phyloP scores from a whole-genome alignment of 2,888 invertebrate genomes.

The Ceriagrion tenellum region DNA sequence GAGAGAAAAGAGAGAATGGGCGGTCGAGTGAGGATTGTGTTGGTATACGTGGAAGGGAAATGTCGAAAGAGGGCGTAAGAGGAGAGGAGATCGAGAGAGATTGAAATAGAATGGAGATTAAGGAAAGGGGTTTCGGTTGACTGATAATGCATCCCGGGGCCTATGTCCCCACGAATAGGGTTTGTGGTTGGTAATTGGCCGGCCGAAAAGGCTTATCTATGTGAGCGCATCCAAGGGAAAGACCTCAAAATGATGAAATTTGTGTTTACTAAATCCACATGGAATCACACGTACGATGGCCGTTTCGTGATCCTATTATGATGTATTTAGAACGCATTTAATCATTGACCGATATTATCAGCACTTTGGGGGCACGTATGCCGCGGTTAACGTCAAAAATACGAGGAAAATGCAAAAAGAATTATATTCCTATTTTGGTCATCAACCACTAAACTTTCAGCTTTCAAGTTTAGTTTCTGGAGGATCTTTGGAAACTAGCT shows the following conservation, averaged over 20 bases:
- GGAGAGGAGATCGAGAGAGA: background rate
- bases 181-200: slow-evolving; percentile 13
- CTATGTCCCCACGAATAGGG: background rate
- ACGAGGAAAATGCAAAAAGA: too few species aligned
- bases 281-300: too few species aligned
- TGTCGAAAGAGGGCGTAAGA: background rate
- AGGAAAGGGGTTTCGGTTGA: slow-evolving; percentile 34
- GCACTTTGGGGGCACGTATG: too few species aligned
- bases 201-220: background rate
- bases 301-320: too few species aligned
- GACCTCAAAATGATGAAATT: background rate
- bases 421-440: too few species aligned
- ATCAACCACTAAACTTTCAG: too few species aligned
- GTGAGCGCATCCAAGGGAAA: background rate
- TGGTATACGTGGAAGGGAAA: background rate
- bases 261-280: too few species aligned
- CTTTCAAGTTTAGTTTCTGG: too few species aligned
- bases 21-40: background rate
- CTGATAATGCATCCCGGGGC: slow-evolving; percentile 9
- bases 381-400: too few species aligned
- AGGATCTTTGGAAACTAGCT: too few species aligned
- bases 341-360: too few species aligned
- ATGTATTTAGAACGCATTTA: too few species aligned
- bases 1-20: background rate
- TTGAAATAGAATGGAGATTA: slow-evolving; percentile 12